Conservation (phyloP, 2,113 vertebrate genomes). For the Peromyscus polionotus region DNA sequence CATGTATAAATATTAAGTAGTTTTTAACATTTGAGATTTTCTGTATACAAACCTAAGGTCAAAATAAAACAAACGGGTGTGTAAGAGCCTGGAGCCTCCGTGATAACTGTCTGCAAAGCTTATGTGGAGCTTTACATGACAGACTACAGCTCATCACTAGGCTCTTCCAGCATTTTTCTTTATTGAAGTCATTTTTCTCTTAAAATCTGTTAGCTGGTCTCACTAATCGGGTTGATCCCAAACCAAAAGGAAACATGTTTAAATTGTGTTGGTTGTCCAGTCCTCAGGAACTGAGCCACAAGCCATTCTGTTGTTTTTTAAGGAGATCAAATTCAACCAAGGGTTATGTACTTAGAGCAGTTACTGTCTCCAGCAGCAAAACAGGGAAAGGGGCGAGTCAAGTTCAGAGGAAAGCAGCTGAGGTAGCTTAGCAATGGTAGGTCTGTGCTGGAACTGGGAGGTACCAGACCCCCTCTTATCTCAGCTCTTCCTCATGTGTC, state of each 20-base stretch:
- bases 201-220: not conserved
- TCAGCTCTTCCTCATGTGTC: not conserved
- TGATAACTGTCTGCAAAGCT: not conserved
- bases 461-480: too few species aligned
- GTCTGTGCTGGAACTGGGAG: not conserved
- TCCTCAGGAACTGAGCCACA: not conserved
- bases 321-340: constrained; percentile 9
- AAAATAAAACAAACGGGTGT: not conserved
- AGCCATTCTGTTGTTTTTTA: not conserved
- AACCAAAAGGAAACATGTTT: constrained; percentile 26
- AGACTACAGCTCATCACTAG: constrained; percentile 25
- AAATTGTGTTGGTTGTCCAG: not conserved
- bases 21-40: not conserved
- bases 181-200: constrained; percentile 34
- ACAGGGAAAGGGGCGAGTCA: not conserved
- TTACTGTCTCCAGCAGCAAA: constrained; percentile 25
- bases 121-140: not conserved
- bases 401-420: not conserved
- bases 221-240: constrained; percentile 3
- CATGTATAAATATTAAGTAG: not conserved
- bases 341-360: not conserved
- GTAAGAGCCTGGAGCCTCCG: not conserved
- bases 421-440: not conserved
- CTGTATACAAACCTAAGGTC: not conserved
- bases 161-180: constrained; percentile 1